Conservation (phyloP, 2,888 invertebrate species). For the Caenorhabditis sp. region DNA sequence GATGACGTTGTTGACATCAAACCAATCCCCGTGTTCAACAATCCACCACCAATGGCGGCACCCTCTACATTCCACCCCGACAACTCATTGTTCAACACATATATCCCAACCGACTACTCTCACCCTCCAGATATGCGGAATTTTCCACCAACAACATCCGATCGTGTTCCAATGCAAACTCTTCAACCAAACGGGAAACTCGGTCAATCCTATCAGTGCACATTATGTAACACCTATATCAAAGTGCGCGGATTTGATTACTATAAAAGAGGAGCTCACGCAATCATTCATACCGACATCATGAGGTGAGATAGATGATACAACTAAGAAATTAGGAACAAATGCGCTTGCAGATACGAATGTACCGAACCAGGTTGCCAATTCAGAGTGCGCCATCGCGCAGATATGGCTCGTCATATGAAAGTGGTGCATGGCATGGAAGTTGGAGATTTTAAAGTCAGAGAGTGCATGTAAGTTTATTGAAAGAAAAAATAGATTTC, state of each 20-base stretch:
- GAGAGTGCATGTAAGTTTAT: slow-evolving; percentile 9
- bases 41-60: too few species aligned
- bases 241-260: slow-evolving; percentile 14
- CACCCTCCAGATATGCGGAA: too few species aligned
- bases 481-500: too few species aligned
- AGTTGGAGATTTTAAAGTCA: not conserved
- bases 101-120: too few species aligned
- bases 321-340: not conserved
- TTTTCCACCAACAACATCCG: not conserved
- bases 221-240: slow-evolving; percentile 12
- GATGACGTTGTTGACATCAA: not conserved
- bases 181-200: not conserved
- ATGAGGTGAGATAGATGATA: slow-evolving; percentile 7
- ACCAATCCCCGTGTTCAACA: not conserved
- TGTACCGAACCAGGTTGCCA: slow-evolving; percentile 13
- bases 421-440: slow-evolving; percentile 7
- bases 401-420: slow-evolving; percentile 16
- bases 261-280: slow-evolving; percentile 21
- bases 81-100: too few species aligned
- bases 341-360: slow-evolving; percentile 12
- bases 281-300: slow-evolving; percentile 22
- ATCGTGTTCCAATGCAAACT: not conserved
- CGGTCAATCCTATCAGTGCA: slow-evolving; percentile 3
- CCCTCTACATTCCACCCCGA: too few species aligned
- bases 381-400: slow-evolving; percentile 20